Evolutionary conservation across 2,113 vertebrate genomes (phyloP).

Genomic region (Rallus limicola): DNA sequence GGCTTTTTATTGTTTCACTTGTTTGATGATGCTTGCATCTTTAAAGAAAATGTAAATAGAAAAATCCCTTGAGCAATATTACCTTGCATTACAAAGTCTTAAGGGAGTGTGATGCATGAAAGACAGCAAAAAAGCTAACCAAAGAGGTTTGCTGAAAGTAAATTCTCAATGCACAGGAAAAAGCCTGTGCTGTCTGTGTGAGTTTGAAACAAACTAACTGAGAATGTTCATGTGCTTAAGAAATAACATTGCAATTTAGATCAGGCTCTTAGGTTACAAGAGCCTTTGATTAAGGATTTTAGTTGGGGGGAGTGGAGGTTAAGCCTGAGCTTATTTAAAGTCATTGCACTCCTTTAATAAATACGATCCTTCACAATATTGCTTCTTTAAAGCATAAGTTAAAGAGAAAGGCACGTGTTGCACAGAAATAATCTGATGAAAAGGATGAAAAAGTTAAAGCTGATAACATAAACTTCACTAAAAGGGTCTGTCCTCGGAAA

Average conservation of each 20-base stretch:
- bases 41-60: no score
- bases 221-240: not conserved
- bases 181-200: not conserved
- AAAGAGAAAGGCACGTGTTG: not conserved
- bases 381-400: not conserved
- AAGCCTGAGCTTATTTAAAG: not conserved
- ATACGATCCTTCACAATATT: not conserved
- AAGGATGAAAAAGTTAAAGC: not conserved
- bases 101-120: not conserved
- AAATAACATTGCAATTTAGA: not conserved
- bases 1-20: no score
- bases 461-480: not conserved
- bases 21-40: no score
- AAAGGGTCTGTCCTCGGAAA: not conserved
- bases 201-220: not conserved
- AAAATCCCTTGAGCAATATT: no score
- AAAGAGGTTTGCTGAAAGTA: not conserved
- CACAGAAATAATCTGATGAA: not conserved
- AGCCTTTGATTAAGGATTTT: not conserved
- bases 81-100: no score
- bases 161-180: not conserved
- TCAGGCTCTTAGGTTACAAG: not conserved
- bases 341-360: not conserved
- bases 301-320: accelerated
- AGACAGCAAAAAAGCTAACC: not conserved